Evolutionary conservation across 2,888 invertebrate species (phyloP), one percentile per base, ranked within the genome.

Genomic region (Drosophila merina): DNA sequence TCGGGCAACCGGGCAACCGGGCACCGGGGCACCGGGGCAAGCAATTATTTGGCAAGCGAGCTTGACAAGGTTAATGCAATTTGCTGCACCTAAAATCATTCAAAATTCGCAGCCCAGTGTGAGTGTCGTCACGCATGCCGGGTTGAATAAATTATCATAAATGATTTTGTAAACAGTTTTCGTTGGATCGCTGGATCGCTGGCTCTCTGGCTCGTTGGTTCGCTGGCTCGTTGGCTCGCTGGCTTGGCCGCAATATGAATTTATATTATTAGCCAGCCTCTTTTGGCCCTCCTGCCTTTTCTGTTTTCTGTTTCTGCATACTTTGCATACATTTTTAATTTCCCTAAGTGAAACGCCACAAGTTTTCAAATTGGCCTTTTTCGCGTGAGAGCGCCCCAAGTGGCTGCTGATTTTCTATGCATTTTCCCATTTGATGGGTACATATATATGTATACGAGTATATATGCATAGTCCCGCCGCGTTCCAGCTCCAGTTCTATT

Each of bases 121-220:
- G 52, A 51, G 47, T 31, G 12, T 33, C 52, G 87, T 80, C 85
- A 85, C 87, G 81, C 85, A 87, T 71, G 49, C 55, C 59, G 45
- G 45, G 28, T 64, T 72, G 88, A 82, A 82, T 81, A 87, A 85
- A 82, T 82, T 82, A 82, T 82, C 83, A 76, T 85, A 82, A 87
- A 85, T 82, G 79, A 72, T 71, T 71, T 44, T 51, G 60, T 55
- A 71, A 86, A 75, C 55, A 72, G 60, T 71, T 69, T 60, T 63
- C 45, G 38, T 28, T 30, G 20, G 20, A 20, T 20, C 20, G 20
- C 2, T 20, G 20, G 50, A 36, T 12, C 42, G 9, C 3, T 73
- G 75, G 64, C 38, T 20, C 5, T 14, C 1, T 14, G 20, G 50
- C 42, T 12, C 42, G 9, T 4, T 73, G 75, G 64, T 33, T 20